Percentiles rank a stretch among this genome's conserved stretches.
phyloP scores from a whole-genome alignment of 2,888 invertebrate species.

The Agriopis aurantiaria region DNA sequence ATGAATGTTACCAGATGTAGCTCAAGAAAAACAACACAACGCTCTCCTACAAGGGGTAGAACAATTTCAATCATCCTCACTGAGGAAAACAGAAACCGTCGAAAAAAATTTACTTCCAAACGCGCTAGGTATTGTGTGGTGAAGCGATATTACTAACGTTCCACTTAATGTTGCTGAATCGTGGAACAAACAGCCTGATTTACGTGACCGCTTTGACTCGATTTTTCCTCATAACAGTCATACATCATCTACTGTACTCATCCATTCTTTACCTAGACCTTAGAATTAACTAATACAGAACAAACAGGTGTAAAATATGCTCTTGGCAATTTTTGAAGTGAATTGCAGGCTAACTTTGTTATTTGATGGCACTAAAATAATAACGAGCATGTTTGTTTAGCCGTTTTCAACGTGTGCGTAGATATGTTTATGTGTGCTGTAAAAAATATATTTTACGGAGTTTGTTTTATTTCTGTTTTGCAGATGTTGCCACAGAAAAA shows the following conservation, averaged over 20 bases:
- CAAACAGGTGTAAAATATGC: not conserved
- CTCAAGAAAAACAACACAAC: constrained; percentile 90
- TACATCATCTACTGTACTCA: constrained; percentile 13
- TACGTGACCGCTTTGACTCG: constrained; percentile 55
- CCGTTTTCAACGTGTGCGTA: constrained; percentile 37
- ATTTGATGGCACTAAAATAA: constrained; percentile 51
- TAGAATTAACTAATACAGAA: constrained; percentile 21
- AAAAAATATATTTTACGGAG: constrained; percentile 27
- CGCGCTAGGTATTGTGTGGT: constrained; percentile 90
- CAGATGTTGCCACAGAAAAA: constrained; percentile 96
- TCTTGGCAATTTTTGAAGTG: not conserved
- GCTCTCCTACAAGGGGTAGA: constrained; percentile 92
- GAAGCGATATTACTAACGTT: constrained; percentile 51
- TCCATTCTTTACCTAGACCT: constrained; percentile 6
- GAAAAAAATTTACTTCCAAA: constrained; percentile 95
- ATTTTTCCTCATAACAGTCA: constrained; percentile 42
- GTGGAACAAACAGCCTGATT: constrained; percentile 44
- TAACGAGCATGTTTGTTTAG: constrained; percentile 63
- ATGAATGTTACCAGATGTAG: constrained; percentile 86
- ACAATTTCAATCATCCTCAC: constrained; percentile 90
- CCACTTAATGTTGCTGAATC: constrained; percentile 27
- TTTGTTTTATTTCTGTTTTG: constrained; percentile 56
- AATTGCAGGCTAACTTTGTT: constrained; percentile 26
- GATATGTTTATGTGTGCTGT: constrained; percentile 38
- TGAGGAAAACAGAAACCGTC: constrained; percentile 92